Percentiles rank a stretch among this genome's conserved stretches.
phyloP scores from a whole-genome alignment of 2,888 invertebrate species.

The Microdon myrmicae region DNA sequence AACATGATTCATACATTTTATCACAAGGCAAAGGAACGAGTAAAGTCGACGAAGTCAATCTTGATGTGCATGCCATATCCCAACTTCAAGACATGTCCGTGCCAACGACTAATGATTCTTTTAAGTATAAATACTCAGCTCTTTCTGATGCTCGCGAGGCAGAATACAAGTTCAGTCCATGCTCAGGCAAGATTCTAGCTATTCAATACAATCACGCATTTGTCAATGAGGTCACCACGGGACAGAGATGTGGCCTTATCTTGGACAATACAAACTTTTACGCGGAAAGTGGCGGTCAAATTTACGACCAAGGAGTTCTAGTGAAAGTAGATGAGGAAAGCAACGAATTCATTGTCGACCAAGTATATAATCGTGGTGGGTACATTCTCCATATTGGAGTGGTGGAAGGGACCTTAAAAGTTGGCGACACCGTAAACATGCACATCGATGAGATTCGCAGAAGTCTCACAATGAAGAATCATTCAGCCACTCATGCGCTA shows the following conservation, averaged over 20 bases:
- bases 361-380: conserved; percentile 94
- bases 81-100: conserved; percentile 83
- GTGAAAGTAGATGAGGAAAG: conserved; percentile 84
- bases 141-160: conserved; percentile 73
- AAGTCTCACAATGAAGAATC: conserved; percentile 96
- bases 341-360: conserved; percentile 90
- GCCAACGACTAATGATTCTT: conserved; percentile 86
- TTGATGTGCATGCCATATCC: conserved; percentile 95
- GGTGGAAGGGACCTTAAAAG: conserved; percentile 82
- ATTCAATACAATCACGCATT: conserved; percentile 84
- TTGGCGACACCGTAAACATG: conserved; percentile 86
- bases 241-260: conserved; percentile 91
- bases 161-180: conserved; percentile 79
- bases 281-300: conserved; percentile 99
- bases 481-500: conserved; percentile 96
- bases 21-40: conserved; percentile 89
- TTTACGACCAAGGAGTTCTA: conserved; percentile 94
- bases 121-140: conserved; percentile 89
- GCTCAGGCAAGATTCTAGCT: conserved; percentile 82
- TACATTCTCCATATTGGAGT: conserved; percentile 94
- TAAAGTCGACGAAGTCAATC: conserved; percentile 83
- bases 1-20: conserved; percentile 85
- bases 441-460: conserved; percentile 87
- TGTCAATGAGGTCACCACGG: conserved; percentile 82
- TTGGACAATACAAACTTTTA: conserved; percentile 95